Evolutionary conservation across 1,140 invertebrate genomes (phyloP), one percentile per base, ranked within the genome.

Genomic region (Pomacea maculata): DNA sequence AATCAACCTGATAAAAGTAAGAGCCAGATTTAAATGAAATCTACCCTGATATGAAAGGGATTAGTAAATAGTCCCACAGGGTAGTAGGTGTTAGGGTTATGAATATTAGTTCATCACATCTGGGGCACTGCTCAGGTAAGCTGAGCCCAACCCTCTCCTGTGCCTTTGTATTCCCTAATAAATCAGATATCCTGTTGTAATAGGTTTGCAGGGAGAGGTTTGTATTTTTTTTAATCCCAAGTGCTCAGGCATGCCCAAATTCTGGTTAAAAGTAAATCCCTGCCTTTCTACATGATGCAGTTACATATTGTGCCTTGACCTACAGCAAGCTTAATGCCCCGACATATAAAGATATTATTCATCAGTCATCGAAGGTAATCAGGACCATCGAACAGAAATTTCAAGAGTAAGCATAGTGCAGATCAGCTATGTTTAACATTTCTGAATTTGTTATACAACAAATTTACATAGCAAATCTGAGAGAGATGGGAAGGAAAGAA

Each of bases 331-430:
- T 88, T n/a, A 86, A 87, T 84, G 83, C 85, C 45, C 83, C 84
- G 68, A 89, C 88, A 55, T 89, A 89, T 77, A 82, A 81, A 76
- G 87, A 89, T 80, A 80, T 89, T 7, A 86, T 89, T 25, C 21
- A 61, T 65, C 81, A 86, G 54, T 84, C 85, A n/a, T 87, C 82
- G 57, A 89, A 87, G 80, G 85, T 75, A 12, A 85, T 88, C 21
- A 78, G 78, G 65, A 78, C 85, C 19, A 82, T 83, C 15, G 83
- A 85, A 45, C 82, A 78, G 34, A 74, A 78, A 80, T 87, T 83
- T 76, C 77, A 85, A 82, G 81, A 85, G 87, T 88, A 79, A 87
- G 87, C 87, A 65, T 9, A 17, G 14, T 70, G 57, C 45, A 10
- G 10, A 29, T 75, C 34, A 54, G 74, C 15, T n/a, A 12, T 5